Evolutionary conservation across 2,797 vertebrate genomes (phyloP), one percentile per base, ranked within the genome.

Genomic region (Balearica regulorum): DNA sequence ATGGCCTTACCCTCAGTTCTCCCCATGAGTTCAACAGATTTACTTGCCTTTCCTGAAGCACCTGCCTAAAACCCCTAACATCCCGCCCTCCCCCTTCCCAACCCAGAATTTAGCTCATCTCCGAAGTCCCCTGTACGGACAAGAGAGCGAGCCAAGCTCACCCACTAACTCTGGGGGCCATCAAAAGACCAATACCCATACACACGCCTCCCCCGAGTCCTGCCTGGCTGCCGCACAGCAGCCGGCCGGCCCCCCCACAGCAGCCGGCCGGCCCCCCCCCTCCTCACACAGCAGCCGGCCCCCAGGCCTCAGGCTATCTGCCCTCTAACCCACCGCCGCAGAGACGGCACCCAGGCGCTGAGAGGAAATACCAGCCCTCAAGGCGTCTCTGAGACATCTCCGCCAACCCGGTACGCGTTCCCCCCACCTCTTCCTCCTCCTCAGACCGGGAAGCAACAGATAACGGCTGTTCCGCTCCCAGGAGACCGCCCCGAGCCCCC

Each of bases 301-400:
- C 58, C 39, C 2, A 11, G 17, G 7, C 11, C 33, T 19, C 35
- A 16, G 20, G 13, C 5, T 4, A 5, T 9, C 43, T 6, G 8
- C 25, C 6, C 55, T 22, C 37, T 19, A 28, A 18, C 13, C 31
- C 29, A 16, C 12, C 3, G 3, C 55, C 28, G 8, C 53, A 26
- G 20, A 31, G 5, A 3, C 0, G 24, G 13, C 53, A 31, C 10
- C 0, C 1, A 8, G 19, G 4, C 29, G 3, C 12, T 10, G 26
- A 16, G 14, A 25, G 5, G 13, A 43, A 19, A 4, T 0, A 2
- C 10, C 11, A 10, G 3, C 41, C 16, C 64, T 4, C 19, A 8
- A 33, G 5, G 5, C 6, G 3, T 13, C 57, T 31, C 1, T 8
- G 7, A 16, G n/a, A 24, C 28, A 26, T 4, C 48, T 31, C 68